Evolutionary conservation across 1,140 invertebrate genomes (phyloP).

Genomic region (Bacillus rossius): DNA sequence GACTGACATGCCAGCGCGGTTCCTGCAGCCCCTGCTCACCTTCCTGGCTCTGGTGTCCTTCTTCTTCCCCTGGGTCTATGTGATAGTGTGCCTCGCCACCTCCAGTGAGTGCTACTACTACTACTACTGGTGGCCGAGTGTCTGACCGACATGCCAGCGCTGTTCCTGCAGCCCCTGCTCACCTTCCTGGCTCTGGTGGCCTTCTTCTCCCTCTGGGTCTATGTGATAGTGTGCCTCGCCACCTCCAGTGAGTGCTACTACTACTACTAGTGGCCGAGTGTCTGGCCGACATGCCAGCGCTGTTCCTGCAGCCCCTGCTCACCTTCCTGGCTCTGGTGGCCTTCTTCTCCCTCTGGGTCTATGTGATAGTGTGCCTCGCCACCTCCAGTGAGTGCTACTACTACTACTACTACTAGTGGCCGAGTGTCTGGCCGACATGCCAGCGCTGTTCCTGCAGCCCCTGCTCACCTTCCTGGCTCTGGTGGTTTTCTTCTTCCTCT

Average conservation of each 20-base stretch:
- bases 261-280: too few species aligned
- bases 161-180: slow-evolving; percentile 82
- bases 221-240: slow-evolving; percentile 64
- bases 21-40: slow-evolving; percentile 83
- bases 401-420: too few species aligned
- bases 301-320: slow-evolving; percentile 82
- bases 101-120: slow-evolving; percentile 64
- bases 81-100: slow-evolving; percentile 66
- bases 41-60: slow-evolving; percentile 73
- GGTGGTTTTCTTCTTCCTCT: slow-evolving; percentile 74
- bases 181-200: slow-evolving; percentile 72
- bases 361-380: slow-evolving; percentile 64
- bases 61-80: slow-evolving; percentile 77
- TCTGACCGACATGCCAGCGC: slow-evolving; percentile 72
- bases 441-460: slow-evolving; percentile 82
- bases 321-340: slow-evolving; percentile 72
- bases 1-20: slow-evolving; percentile 75
- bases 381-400: slow-evolving; percentile 66
- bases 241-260: slow-evolving; percentile 66
- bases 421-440: too few species aligned
- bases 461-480: slow-evolving; percentile 77
- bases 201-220: slow-evolving; percentile 83
- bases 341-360: slow-evolving; percentile 83
- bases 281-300: slow-evolving; percentile 72
- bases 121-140: too few species aligned